Evolutionary conservation across 2,113 vertebrate species (phyloP), one percentile per base, ranked within the genome.

Genomic region (Ciconia maguari): DNA sequence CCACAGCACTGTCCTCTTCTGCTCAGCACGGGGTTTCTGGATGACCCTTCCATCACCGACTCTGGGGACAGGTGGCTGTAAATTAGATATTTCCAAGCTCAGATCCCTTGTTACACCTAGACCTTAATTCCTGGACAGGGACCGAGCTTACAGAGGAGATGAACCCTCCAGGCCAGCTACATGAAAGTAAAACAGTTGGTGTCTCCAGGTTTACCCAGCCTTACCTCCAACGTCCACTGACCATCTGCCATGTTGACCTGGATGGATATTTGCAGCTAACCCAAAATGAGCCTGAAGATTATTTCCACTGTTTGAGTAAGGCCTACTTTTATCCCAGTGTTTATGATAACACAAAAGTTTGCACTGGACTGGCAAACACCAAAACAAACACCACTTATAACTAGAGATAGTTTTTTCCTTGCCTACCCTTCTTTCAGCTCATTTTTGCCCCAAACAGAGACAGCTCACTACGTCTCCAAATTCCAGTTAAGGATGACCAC

Each of bases 111-210:
- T 49, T 69, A 69, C 5, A 64, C 10, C 16, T 19, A 61, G 17
- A 49, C 9, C 44, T 71, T 52, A 52, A 41, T 48, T 65, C 25
- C 21, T 25, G 42, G 20, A 41, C 29, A 13, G 1, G 7, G 5
- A 21, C 6, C 0, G 0, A 38, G 19, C 13, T 62, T 62, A 38
- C 13, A 34, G 16, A 85, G 16, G 4, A 57, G 9, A 55, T 0
- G 5, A 62, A 13, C 12, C 18, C 15, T 79, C 66, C 88, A 74
- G 52, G 12, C 10, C 20, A 60, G 52, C 25, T 42, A 42, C 27
- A 13, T 3, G 5, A 61, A 65, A 7, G 9, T 36, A 32, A 54
- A 60, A 46, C 5, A 22, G 18, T 10, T 20, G 19, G 11, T 52
- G 26, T 46, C 25, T 57, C 55, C 49, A 58, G 11, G 49, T 65